Evolutionary conservation across 53 echinoderm and acorn worm genomes (phyloP).

Genomic region (Hippasteria phrygiana): DNA sequence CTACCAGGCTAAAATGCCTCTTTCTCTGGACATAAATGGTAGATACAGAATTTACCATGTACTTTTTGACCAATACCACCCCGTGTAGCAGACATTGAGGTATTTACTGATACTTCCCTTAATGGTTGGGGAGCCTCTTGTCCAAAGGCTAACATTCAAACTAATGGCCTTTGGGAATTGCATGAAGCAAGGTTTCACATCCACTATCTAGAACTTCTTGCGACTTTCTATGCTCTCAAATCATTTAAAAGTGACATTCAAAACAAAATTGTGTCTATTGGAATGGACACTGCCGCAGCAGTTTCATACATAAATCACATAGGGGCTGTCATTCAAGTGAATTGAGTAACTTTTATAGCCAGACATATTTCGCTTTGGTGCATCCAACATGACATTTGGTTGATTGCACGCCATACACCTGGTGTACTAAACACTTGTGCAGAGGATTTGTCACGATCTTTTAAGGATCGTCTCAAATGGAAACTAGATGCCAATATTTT

Average conservation of each 20-base stretch:
- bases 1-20: no score
- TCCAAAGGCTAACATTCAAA: no score
- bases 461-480: slow-evolving; percentile 20
- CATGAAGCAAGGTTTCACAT: no score
- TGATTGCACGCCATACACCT: slow-evolving; percentile 30
- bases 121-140: no score
- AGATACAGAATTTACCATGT: no score
- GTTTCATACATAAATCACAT: slow-evolving; percentile 50
- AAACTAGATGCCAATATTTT: background rate
- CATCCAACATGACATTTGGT: background rate
- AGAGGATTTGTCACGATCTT: background rate
- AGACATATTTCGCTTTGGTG: slow-evolving; percentile 5
- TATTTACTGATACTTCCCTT: no score
- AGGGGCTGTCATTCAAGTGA: background rate
- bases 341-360: background rate
- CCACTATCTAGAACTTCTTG: no score
- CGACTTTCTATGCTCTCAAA: slow-evolving; percentile 13
- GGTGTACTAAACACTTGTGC: background rate
- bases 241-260: background rate
- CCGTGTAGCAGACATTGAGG: no score
- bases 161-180: no score
- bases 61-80: no score
- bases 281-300: slow-evolving; percentile 6
- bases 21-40: no score
- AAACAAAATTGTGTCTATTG: background rate